These are phyloP conservation scores for Sebastes ruberrimus DNA, from an alignment of 2,797 vertebrate species.

Conservation along the genomic window DNA sequence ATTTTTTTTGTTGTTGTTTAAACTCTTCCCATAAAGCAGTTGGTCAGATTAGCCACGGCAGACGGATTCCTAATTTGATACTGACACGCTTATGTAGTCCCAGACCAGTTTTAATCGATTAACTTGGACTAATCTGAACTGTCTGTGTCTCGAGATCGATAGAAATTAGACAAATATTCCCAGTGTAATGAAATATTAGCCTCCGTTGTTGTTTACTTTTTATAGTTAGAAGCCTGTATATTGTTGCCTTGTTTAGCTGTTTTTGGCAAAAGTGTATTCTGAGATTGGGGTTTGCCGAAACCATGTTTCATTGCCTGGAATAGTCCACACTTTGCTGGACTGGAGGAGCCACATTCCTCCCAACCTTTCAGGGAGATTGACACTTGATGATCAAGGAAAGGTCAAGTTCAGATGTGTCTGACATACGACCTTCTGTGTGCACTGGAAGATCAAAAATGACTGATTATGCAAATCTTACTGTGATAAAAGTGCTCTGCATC, in stretches of 20 bases:
- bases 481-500: background rate
- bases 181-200: background rate
- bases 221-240: background rate
- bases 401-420: background rate
- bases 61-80: conserved; percentile 7
- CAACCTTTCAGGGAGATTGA: background rate
- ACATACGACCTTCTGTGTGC: background rate
- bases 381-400: background rate
- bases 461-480: background rate
- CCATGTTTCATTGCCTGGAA: background rate
- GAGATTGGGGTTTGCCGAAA: background rate
- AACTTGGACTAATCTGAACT: background rate
- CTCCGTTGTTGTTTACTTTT: background rate
- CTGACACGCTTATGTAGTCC: background rate
- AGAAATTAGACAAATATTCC: background rate
- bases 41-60: background rate
- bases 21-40: background rate
- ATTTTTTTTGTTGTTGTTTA: background rate
- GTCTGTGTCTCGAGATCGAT: background rate
- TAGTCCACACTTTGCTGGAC: conserved; percentile 2
- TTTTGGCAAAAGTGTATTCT: background rate
- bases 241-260: background rate
- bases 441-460: background rate
- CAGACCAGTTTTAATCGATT: background rate
- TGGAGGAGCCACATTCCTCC: conserved; percentile 41